A percentile compares a stretch with the other conserved stretches of the same genome.
Conservation (phyloP, 1,140 invertebrate genomes). For the Rhynchophorus ferrugineus region DNA sequence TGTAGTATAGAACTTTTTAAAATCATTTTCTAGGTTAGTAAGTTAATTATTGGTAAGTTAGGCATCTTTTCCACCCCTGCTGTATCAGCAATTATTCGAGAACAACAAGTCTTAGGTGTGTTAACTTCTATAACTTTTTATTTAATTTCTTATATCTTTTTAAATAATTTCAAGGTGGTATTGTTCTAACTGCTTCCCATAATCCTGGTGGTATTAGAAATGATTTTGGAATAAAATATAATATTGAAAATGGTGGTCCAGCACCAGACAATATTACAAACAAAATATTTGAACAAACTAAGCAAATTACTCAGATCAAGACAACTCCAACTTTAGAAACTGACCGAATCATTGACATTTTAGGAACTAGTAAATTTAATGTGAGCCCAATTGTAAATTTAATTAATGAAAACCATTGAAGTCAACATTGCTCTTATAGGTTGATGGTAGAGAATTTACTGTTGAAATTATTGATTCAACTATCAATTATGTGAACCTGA, state of each 20-base stretch:
- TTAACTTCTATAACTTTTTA: slow-evolving; percentile 2
- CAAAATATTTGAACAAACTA: slow-evolving; percentile 78
- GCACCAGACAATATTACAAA: slow-evolving; percentile 89
- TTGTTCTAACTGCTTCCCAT: slow-evolving; percentile 96
- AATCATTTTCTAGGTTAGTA: slow-evolving; percentile 58
- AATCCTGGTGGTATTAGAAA: slow-evolving; percentile 96
- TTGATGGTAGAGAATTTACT: slow-evolving; percentile 66
- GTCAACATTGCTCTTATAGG: slow-evolving; percentile 41
- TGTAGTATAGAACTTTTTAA: too few relatives aligned
- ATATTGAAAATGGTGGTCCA: slow-evolving; percentile 93
- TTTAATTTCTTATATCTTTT: neutral
- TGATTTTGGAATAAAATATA: slow-evolving; percentile 99
- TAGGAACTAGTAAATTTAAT: slow-evolving; percentile 25
- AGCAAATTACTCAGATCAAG: slow-evolving; percentile 70
- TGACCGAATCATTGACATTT: slow-evolving; percentile 42
- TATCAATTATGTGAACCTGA: slow-evolving; percentile 79
- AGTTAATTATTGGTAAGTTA: slow-evolving; percentile 83
- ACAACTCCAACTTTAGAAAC: slow-evolving; percentile 69
- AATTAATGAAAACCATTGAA: slow-evolving; percentile 10
- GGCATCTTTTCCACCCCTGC: slow-evolving; percentile 96
- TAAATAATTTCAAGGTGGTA: slow-evolving; percentile 62
- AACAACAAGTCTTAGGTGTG: slow-evolving; percentile 67
- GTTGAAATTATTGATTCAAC: slow-evolving; percentile 92
- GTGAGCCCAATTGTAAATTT: slow-evolving; percentile 26
- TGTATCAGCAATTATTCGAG: slow-evolving; percentile 88